These are phyloP conservation scores for Danio rerio DNA, from an alignment of 2,113 vertebrate genomes.

Conservation along the genomic window DNA sequence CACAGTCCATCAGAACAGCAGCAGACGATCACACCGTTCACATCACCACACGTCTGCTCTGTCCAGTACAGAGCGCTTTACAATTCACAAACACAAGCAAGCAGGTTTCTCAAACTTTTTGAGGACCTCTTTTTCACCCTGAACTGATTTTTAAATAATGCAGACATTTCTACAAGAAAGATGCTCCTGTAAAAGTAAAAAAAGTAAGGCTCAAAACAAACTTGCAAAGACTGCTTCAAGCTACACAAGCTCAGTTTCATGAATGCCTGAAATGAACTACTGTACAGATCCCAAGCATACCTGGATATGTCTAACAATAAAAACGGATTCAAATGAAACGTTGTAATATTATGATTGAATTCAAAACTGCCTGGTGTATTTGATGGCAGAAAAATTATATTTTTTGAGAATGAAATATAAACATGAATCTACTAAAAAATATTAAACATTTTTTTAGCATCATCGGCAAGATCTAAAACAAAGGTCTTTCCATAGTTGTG, in stretches of 20 bases:
- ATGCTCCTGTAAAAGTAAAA: not conserved
- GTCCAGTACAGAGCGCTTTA: not conserved
- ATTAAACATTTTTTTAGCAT: not conserved
- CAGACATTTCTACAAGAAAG: not conserved
- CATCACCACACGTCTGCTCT: not conserved
- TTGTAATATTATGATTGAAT: not conserved
- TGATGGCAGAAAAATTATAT: no score
- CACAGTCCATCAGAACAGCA: conserved; percentile 31
- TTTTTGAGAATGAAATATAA: not conserved
- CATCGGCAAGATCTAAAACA: not conserved
- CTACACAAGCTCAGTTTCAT: not conserved
- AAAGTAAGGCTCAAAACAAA: not conserved
- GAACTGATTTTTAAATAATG: not conserved
- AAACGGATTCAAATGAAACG: not conserved
- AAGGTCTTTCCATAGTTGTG: not conserved
- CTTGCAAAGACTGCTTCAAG: not conserved
- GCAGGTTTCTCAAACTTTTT: not conserved
- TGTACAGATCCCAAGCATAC: not conserved
- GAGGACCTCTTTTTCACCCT: not conserved
- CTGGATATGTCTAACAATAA: no score
- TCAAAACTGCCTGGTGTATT: no score
- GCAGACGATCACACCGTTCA: not conserved
- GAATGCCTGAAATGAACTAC: not conserved
- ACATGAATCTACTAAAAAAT: not conserved
- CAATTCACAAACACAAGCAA: not conserved